These are phyloP conservation scores for Gobius niger DNA, from an alignment of 2,113 vertebrate genomes.

Conservation along the genomic window DNA sequence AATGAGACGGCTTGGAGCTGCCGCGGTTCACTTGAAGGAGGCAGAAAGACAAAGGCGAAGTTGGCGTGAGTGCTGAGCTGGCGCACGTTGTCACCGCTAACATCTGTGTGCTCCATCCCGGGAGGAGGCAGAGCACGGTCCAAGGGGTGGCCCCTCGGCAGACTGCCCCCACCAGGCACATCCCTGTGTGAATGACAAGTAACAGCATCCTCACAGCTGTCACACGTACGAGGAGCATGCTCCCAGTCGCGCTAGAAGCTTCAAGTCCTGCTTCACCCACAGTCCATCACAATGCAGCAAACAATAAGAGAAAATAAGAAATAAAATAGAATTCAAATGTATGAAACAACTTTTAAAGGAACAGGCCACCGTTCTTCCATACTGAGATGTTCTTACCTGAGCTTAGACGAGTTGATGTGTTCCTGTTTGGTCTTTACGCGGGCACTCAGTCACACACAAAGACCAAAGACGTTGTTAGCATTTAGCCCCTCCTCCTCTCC, in stretches of 20 bases:
- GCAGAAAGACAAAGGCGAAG: constrained; percentile 30
- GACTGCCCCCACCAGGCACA: constrained; percentile 30
- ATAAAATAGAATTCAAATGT: no score
- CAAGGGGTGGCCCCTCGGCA: constrained; percentile 34
- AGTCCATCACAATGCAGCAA: constrained; percentile 25
- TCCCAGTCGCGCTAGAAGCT: constrained; percentile 26
- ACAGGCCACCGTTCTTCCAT: no score
- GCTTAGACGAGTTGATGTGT: no score
- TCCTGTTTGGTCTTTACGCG: no score
- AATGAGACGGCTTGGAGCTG: not conserved
- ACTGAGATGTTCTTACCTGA: no score
- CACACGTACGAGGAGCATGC: constrained; percentile 35
- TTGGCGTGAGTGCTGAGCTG: constrained; percentile 34
- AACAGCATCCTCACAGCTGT: constrained; percentile 35
- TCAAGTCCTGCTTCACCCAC: constrained; percentile 14
- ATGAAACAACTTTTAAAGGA: no score
- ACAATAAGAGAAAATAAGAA: constrained; percentile 19
- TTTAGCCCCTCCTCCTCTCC: no score
- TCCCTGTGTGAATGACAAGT: constrained; percentile 55
- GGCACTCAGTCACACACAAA: no score
- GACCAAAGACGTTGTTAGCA: no score
- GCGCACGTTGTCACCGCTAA: constrained; percentile 42
- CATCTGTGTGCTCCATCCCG: constrained; percentile 55
- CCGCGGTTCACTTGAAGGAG: constrained; percentile 8
- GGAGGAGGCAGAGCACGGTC: constrained; percentile 15